phyloP scores from a whole-genome alignment of 2,113 vertebrate species.

The Mohoua ochrocephala region DNA sequence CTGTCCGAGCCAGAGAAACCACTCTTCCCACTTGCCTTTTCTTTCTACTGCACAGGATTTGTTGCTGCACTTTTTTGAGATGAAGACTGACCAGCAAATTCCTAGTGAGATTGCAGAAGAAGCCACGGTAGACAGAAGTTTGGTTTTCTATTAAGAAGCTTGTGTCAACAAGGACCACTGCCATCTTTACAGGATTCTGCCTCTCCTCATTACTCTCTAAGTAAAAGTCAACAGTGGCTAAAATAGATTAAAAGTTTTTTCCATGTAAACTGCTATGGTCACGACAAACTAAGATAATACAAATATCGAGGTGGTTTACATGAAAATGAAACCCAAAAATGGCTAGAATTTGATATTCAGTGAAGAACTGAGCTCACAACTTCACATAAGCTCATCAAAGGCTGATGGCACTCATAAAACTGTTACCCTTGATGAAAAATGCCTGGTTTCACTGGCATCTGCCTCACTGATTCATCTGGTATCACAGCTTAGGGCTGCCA shows the following conservation, averaged over 20 bases:
- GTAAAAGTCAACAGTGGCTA: background rate
- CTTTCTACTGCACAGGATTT: background rate
- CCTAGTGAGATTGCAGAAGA: background rate
- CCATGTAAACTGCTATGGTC: background rate
- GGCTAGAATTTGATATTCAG: background rate
- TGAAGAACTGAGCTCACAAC: background rate
- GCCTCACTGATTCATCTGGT: background rate
- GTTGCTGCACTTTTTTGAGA: background rate
- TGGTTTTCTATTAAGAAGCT: background rate
- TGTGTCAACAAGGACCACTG: background rate
- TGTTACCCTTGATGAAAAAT: background rate
- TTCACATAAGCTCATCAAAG: background rate
- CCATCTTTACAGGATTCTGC: background rate
- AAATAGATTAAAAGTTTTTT: background rate
- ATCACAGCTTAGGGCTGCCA: too few species aligned
- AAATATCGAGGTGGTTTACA: background rate
- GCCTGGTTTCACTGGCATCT: background rate
- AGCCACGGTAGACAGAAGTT: background rate
- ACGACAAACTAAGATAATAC: background rate
- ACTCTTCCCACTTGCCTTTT: background rate
- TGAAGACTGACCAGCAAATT: background rate
- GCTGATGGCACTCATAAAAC: background rate
- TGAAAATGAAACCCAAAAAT: background rate
- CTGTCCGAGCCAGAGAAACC: background rate
- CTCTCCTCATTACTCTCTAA: background rate